Evolutionary conservation across 2,888 invertebrate species (phyloP), one percentile per base, ranked within the genome.

Genomic region (Spodoptera picta): DNA sequence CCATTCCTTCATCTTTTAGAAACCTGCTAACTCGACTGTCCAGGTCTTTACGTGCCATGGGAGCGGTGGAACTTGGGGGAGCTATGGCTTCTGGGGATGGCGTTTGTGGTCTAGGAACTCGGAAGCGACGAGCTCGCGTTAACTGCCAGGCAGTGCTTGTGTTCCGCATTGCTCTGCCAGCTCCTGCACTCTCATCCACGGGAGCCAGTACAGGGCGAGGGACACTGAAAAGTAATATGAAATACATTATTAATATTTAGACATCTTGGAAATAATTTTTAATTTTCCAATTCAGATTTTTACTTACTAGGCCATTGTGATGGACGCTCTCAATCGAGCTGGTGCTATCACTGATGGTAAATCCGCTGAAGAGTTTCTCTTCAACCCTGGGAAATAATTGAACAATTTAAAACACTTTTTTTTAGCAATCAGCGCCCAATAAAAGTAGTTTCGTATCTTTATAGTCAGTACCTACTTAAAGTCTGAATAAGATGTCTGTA

Each of bases 291-390:
- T 9, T 36, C 7, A 5, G 36, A 6, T 36, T 36, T 36, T 36
- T 62, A 87, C 92, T 89, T 79, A 94, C 94, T 90, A 93, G 77
- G 86, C 87, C 64, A 82, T 82, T 42, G 88, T 87, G 59, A 91
- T 88, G 1, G 92, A 80, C 53, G 91, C 84, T 43, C 91, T 84
- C 58, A 94, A 77, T 44, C 93, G 87, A 46, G 94, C 94, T 54
- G 94, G 93, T 9, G 91, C 93, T 72, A 89, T 92, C 11, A 94
- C 90, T 11, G 92, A 89, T 5, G 92, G 93, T 42, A 92, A 70
- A 45, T 93, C 93, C 12, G 77, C 73, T 46, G 89, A 79, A 2
- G 86, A 86, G 76, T 90, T 93, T 77, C 90, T 86, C 84, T 93
- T 94, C 51, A 94, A 81, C 3, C 94, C 94, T 94, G 77, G 31